Base-by-base conservation (phyloP, 2,888 invertebrate species). In the Synanthedon tipuliformis region DNA sequence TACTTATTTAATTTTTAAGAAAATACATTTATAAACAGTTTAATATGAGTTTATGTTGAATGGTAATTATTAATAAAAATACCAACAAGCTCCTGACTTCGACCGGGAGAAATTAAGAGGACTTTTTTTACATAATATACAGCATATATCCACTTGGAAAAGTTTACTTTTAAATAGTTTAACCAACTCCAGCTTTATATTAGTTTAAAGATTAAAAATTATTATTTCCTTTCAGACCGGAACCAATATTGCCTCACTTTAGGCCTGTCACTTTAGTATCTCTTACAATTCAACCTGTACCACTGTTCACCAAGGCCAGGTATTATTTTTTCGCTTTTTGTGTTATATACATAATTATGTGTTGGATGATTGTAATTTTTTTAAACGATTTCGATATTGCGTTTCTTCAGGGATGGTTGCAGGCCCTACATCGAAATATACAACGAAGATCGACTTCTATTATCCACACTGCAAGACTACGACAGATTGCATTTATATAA, bases 401-500 rank as follows among this genome's bases (percentile, higher is more conserved):
- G 34, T 34, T 10, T 1, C 34, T 10, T 1, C 34, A 93, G 95
- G 61, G 97, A 97, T 80, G 98, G 98, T 1, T 97, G 97, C 73
- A 90, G 98, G 56, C 96, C 98, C 5, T 98, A 94, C 77, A 90
- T 96, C 53, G 98, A 98, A 80, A 91, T 98, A 23, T 97, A 92
- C 78, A 94, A 94, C 69, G 96, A 96, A 68, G 96, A 96, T 61
- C 91, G 95, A 53, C 88, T 95, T 65, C 84, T 96, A 48, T 84
- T 93, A 62, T 93, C 94, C 0, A 97, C 97, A 0, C 87, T 94
- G 55, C 94, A 94, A 68, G 96, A 97, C 57, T 98, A 98, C 73
- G 97, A 98, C 62, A 91, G 93, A 68, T 93, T 98, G 90, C 92
- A 93, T 84, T 82, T 92, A 49, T 93, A 90, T 66, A 90, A 90